Evolutionary conservation across 2,797 vertebrate genomes (phyloP), one percentile per base, ranked within the genome.

Genomic region (Remorina albescens): DNA sequence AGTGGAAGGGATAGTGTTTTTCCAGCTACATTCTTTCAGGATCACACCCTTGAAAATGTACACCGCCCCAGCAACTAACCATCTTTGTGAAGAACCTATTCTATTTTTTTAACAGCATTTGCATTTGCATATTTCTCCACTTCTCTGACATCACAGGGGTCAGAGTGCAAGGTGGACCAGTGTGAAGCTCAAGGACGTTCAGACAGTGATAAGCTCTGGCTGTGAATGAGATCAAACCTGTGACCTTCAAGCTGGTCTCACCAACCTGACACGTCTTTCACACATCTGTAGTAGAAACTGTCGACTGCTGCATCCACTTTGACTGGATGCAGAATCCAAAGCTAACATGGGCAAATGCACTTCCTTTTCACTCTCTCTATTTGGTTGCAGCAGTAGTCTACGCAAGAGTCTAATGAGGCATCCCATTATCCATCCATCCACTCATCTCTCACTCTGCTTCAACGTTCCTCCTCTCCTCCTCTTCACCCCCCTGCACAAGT

Each of bases 401-500:
- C 37, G 13, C 46, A 39, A 78, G 61, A 58, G 53, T 67, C 76
- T 82, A 80, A 81, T 80, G 81, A 85, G 79, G 82, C 84, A 39
- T 81, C 76, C 71, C 71, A 74, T 71, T 78, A 34, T 83, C 82
- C 75, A 67, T 74, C 74, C 69, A 51, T 63, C 15, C 25, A 26
- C 34, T 57, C 79, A 41, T 76, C 75, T 72, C 74, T 81, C 64
- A 30, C 30, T 30, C 30, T 30, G 30, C 30, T n/a, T n/a, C n/a
- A n/a, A n/a, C 81, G 28, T 83, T 80, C 71, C 69, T 74, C 73
- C 65, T 44, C 30, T 13, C 18, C 12, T 39, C 61, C n/a, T 66
- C 54, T 62, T 80, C 70, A 1, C 61, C 59, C 47, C 34, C 71
- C 68, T 67, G 71, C 79, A 85, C 90, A 87, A 91, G 86, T 85